Evolutionary conservation across 2,113 vertebrate species (phyloP).

Genomic region (Brachypodius melanocephalos): DNA sequence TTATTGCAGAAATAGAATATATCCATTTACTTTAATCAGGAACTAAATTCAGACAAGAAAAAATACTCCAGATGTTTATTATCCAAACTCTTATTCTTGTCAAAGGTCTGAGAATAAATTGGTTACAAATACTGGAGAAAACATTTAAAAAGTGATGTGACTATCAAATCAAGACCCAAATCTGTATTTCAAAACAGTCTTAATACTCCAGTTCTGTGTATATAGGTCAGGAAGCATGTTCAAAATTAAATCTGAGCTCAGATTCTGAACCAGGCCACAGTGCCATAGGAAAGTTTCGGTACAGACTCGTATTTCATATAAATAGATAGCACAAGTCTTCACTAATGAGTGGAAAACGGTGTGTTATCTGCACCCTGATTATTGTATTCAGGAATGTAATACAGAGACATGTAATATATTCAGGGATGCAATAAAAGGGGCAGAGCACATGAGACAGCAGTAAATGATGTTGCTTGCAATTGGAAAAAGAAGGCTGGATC

Average conservation of each 20-base stretch:
- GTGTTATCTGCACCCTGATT: neutral
- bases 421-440: neutral
- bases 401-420: neutral
- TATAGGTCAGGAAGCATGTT: neutral
- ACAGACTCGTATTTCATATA: neutral
- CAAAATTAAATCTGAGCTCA: neutral
- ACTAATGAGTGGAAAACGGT: neutral
- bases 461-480: neutral
- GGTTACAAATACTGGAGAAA: neutral
- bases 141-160: neutral
- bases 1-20: neutral
- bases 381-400: neutral
- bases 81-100: neutral
- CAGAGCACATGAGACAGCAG: neutral
- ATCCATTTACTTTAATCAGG: neutral
- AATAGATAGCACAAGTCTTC: neutral
- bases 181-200: neutral
- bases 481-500: neutral
- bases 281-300: neutral
- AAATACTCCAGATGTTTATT: neutral
- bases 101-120: neutral
- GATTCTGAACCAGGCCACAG: neutral
- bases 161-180: neutral
- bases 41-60: constrained; percentile 9
- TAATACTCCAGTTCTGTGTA: neutral